These are phyloP conservation scores for Okamejei kenojei DNA, from an alignment of 2,797 vertebrate genomes.

Conservation along the genomic window DNA sequence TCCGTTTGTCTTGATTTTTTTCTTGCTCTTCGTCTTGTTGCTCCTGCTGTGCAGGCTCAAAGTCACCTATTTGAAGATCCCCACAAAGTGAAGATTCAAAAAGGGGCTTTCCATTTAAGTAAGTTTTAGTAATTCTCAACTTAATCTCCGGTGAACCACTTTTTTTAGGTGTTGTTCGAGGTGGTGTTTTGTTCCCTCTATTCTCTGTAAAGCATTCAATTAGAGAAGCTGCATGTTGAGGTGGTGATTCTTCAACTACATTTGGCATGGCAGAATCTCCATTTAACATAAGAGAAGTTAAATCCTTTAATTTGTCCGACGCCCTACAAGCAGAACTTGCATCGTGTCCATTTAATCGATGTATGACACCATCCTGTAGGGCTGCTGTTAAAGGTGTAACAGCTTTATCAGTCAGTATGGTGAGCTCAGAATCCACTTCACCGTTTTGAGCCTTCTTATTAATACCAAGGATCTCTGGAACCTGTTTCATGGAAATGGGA, in stretches of 20 bases:
- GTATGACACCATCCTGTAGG: constrained; percentile 78
- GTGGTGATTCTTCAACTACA: constrained; percentile 44
- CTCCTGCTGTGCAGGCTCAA: not conserved
- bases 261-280: constrained; percentile 76
- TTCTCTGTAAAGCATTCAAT: constrained; percentile 54
- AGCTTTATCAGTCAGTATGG: constrained; percentile 77
- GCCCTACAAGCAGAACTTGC: constrained; percentile 45
- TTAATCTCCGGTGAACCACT: constrained; percentile 78
- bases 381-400: constrained; percentile 73
- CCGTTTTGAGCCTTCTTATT: constrained; percentile 63
- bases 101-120: constrained; percentile 70
- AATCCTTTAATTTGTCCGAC: constrained; percentile 79
- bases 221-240: constrained; percentile 12
- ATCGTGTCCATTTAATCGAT: constrained; percentile 77
- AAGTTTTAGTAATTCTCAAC: constrained; percentile 79
- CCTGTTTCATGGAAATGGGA: constrained; percentile 86
- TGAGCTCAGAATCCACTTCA: constrained; percentile 75
- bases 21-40: constrained; percentile 49
- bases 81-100: constrained; percentile 76
- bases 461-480: constrained; percentile 71
- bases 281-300: constrained; percentile 85
- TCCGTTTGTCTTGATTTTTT: constrained; percentile 57
- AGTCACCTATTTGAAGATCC: constrained; percentile 55
- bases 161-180: constrained; percentile 64
- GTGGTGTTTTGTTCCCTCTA: constrained; percentile 72